Evolutionary conservation across 2,797 vertebrate genomes (phyloP).

Genomic region (Gymnothorax javanicus): DNA sequence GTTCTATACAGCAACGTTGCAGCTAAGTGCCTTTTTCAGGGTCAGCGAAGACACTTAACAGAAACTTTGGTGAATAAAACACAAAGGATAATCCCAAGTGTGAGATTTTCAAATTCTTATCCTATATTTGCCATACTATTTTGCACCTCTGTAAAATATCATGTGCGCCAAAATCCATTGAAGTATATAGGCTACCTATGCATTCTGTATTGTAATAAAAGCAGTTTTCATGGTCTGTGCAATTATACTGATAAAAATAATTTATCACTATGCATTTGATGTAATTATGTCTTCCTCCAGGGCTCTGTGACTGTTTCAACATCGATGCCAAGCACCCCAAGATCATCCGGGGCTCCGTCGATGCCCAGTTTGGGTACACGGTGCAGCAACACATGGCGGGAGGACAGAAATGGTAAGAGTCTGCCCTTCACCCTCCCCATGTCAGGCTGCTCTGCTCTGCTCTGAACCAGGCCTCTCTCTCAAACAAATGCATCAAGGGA

Average conservation of each 20-base stretch:
- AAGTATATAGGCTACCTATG: neutral
- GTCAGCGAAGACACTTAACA: no score
- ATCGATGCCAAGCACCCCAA: constrained; percentile 84
- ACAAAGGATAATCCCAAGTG: no score
- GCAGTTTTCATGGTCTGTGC: neutral
- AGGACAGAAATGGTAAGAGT: constrained; percentile 90
- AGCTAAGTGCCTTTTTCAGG: no score
- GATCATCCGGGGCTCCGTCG: constrained; percentile 85
- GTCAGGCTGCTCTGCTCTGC: neutral
- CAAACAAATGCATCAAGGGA: neutral
- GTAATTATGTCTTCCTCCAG: constrained; percentile 63
- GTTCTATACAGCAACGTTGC: no score
- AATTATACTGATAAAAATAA: neutral
- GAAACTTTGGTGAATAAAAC: no score
- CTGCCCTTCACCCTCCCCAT: neutral
- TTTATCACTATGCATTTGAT: constrained; percentile 23
- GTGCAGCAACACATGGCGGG: constrained; percentile 91
- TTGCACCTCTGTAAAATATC: no score
- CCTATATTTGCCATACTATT: no score
- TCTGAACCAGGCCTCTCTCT: neutral
- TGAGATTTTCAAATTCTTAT: no score
- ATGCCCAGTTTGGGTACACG: constrained; percentile 93
- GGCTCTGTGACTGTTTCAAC: constrained; percentile 83
- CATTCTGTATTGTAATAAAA: neutral
- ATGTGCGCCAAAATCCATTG: no score